These are phyloP conservation scores for Acromyrmex echinatior DNA, from an alignment of 1,140 invertebrate species.

Conservation along the genomic window DNA sequence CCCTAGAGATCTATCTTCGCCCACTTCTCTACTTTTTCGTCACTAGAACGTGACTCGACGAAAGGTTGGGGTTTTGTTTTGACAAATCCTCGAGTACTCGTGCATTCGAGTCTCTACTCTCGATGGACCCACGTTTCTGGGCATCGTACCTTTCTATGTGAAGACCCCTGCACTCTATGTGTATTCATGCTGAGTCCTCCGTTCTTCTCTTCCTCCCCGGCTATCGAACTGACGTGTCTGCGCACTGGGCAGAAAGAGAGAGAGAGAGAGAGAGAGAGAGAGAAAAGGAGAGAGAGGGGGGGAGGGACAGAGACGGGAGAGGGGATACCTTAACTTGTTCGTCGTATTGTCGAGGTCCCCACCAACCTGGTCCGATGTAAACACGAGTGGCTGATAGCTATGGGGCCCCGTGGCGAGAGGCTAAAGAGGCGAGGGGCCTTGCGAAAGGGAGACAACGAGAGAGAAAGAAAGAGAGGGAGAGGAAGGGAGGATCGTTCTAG, in stretches of 20 bases:
- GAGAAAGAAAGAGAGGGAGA: conserved; percentile 42
- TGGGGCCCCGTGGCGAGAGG: conserved; percentile 71
- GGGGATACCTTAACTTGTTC: conserved; percentile 70
- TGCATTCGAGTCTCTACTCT: conserved; percentile 58
- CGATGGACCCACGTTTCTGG: conserved; percentile 71
- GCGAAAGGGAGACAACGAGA: conserved; percentile 47
- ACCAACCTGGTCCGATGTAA: conserved; percentile 78
- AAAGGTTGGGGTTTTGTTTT: conserved; percentile 82
- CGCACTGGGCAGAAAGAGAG: not conserved
- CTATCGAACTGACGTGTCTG: conserved; percentile 51
- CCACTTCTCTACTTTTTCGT: conserved; percentile 43
- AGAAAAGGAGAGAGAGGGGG: not conserved
- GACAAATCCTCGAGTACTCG: conserved; percentile 80
- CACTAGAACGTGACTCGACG: conserved; percentile 80
- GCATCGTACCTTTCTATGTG: conserved; percentile 43
- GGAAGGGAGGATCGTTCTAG: conserved; percentile 46
- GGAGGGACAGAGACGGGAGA: not conserved
- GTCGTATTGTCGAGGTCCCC: conserved; percentile 74
- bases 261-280: conserved; percentile 12
- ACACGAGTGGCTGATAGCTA: conserved; percentile 84
- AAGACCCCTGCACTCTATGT: conserved; percentile 19
- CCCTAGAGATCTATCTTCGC: not conserved
- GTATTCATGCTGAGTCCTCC: conserved; percentile 48
- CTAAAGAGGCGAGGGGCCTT: conserved; percentile 56
- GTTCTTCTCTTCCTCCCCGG: conserved; percentile 4